phyloP scores from a whole-genome alignment of 2,888 invertebrate genomes.

The Phyto melanocephala region DNA sequence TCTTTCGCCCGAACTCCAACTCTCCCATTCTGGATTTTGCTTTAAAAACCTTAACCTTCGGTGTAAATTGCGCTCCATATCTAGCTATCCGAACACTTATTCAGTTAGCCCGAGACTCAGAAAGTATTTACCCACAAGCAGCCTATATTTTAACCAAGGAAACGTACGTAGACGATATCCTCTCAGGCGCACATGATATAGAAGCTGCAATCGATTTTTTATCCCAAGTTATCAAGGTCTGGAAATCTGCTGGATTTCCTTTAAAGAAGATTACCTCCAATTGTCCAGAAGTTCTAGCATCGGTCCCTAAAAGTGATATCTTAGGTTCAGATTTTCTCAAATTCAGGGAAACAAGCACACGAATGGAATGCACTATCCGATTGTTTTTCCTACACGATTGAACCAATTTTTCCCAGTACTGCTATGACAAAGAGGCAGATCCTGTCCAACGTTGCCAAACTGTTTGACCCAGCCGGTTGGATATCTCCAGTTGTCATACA shows the following conservation, averaged over 20 bases:
- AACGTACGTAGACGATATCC: neutral
- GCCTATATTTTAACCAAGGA: neutral
- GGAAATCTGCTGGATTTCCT: neutral
- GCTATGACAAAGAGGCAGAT: neutral
- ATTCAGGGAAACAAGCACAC: slow-evolving; percentile 15
- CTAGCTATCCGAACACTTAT: too few relatives aligned
- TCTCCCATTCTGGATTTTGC: too few relatives aligned
- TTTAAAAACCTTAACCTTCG: too few relatives aligned
- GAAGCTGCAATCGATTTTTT: neutral
- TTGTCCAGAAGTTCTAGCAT: too few relatives aligned
- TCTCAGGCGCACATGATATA: neutral
- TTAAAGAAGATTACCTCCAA: neutral
- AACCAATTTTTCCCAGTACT: neutral
- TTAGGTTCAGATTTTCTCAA: slow-evolving; percentile 23
- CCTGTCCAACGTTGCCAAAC: neutral
- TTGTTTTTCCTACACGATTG: slow-evolving; percentile 15
- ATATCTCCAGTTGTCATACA: slow-evolving; percentile 20
- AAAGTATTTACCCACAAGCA: neutral
- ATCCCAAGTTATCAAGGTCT: neutral
- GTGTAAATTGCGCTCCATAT: too few relatives aligned
- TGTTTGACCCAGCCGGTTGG: slow-evolving; percentile 39
- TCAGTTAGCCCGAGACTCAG: too few relatives aligned
- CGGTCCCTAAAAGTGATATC: neutral
- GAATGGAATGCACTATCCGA: slow-evolving; percentile 30
- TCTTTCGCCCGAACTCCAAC: too few relatives aligned